These are phyloP conservation scores for Drosophila pandora DNA, from an alignment of 1,140 invertebrate species.

Conservation along the genomic window DNA sequence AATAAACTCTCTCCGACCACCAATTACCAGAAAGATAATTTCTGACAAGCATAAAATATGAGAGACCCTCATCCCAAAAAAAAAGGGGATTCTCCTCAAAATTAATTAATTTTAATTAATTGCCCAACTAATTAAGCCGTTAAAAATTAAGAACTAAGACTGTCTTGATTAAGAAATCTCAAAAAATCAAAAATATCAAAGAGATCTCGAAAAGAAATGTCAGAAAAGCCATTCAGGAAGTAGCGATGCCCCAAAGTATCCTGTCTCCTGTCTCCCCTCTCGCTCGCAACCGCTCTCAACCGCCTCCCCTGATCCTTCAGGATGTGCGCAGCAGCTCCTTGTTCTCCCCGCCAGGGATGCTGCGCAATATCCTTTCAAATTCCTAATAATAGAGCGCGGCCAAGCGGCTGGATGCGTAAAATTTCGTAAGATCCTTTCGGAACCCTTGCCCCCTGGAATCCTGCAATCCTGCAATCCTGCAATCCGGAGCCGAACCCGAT, in stretches of 20 bases:
- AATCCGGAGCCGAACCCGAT: background rate
- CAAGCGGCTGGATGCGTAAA: slow-evolving; percentile 27
- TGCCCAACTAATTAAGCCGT: background rate
- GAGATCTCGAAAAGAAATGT: no score
- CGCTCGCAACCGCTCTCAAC: background rate
- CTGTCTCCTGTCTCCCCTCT: background rate
- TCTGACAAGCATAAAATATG: background rate
- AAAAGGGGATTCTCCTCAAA: background rate
- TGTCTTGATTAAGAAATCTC: background rate
- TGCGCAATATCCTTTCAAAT: slow-evolving; percentile 52
- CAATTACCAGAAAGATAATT: background rate
- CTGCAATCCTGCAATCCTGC: no score
- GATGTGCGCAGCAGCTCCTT: slow-evolving; percentile 59
- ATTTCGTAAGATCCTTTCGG: slow-evolving; percentile 29
- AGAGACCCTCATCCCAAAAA: background rate
- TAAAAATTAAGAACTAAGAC: background rate
- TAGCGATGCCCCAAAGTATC: slow-evolving; percentile 30
- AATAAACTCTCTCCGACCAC: background rate
- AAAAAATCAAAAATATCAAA: background rate
- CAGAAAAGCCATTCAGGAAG: background rate
- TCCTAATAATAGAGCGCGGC: background rate
- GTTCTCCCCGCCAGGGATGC: slow-evolving; percentile 45
- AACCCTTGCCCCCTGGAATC: background rate
- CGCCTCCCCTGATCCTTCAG: slow-evolving; percentile 1
- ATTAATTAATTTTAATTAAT: slow-evolving; percentile 3